These are phyloP conservation scores for Acrobasis consociella DNA, from an alignment of 2,888 invertebrate genomes.

Conservation along the genomic window DNA sequence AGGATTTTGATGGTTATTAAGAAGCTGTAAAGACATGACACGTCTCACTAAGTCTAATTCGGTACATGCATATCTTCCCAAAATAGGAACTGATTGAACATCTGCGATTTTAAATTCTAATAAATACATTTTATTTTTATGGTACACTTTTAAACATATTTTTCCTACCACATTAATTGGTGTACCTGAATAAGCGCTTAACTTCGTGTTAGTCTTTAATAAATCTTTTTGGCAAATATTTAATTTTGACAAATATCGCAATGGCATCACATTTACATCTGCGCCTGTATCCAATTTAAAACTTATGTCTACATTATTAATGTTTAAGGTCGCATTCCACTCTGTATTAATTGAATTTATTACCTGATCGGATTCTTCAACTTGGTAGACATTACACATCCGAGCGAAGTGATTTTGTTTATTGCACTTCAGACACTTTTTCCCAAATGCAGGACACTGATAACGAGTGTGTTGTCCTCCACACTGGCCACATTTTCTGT, in stretches of 20 bases:
- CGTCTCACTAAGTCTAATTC: conserved; percentile 25
- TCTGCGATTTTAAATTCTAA: neutral
- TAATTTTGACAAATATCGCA: conserved; percentile 11
- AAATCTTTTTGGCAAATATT: conserved; percentile 26
- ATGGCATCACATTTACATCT: conserved; percentile 34
- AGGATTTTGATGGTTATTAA: neutral
- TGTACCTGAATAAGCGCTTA: conserved; percentile 26
- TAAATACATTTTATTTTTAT: neutral
- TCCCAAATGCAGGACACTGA: conserved; percentile 33
- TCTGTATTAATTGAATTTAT: conserved; percentile 16
- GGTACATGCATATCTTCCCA: conserved; percentile 28
- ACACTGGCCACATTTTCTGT: conserved; percentile 25
- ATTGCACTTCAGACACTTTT: conserved; percentile 27
- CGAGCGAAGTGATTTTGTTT: conserved; percentile 31
- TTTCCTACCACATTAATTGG: neutral
- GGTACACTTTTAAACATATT: neutral
- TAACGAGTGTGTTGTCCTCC: conserved; percentile 22
- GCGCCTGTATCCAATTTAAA: conserved; percentile 38
- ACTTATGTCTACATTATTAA: conserved; percentile 26
- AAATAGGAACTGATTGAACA: neutral
- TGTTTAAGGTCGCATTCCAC: conserved; percentile 29
- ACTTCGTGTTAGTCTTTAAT: conserved; percentile 21
- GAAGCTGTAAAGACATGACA: neutral
- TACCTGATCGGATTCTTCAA: conserved; percentile 32
- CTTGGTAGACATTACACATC: conserved; percentile 28